Evolutionary conservation across 2,797 vertebrate species (phyloP).

Genomic region (Cyprinodon diabolis): DNA sequence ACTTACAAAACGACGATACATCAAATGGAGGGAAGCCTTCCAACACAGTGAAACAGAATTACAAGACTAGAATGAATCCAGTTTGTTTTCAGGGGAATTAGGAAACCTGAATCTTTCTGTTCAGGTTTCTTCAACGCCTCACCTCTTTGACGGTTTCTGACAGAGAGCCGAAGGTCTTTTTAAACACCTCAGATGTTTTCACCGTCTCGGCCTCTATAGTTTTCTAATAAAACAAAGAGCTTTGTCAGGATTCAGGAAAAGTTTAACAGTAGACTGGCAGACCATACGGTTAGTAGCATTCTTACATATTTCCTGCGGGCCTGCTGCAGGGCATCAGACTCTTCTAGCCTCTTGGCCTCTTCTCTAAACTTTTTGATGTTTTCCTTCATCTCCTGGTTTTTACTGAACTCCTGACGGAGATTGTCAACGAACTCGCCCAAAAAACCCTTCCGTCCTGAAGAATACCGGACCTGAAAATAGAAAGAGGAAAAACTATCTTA

Average conservation of each 20-base stretch:
- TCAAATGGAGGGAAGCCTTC: neutral
- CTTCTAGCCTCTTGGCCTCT: conserved; percentile 88
- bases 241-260: neutral
- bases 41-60: neutral
- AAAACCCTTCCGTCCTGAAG: conserved; percentile 86
- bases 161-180: conserved; percentile 86
- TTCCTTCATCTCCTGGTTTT: conserved; percentile 94
- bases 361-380: conserved; percentile 92
- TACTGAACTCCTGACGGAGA: conserved; percentile 90
- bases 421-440: conserved; percentile 90
- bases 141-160: conserved; percentile 90
- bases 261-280: neutral
- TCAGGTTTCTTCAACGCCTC: neutral
- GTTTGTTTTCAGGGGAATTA: neutral
- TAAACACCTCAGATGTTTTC: conserved; percentile 90
- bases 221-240: conserved; percentile 77
- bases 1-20: neutral
- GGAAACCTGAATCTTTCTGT: neutral
- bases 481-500: conserved; percentile 12
- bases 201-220: conserved; percentile 91
- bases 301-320: conserved; percentile 92
- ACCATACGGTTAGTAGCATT: neutral
- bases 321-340: conserved; percentile 89
- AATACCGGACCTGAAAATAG: conserved; percentile 67
- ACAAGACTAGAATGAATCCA: neutral